Base-by-base conservation (phyloP, 1,140 invertebrate species). In the Microvelia longipes region DNA sequence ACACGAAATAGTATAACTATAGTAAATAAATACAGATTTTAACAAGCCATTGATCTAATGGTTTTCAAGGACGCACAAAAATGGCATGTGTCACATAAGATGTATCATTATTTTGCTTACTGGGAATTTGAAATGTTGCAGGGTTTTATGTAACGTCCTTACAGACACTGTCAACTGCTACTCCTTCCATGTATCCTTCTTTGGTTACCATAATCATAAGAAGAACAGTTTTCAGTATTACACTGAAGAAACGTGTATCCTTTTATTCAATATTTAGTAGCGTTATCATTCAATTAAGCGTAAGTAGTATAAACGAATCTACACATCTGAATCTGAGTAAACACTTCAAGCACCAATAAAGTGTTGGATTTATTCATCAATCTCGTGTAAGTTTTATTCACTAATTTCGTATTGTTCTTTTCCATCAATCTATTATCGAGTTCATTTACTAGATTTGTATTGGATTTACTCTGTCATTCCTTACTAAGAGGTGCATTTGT, bases 401-500 rank as follows among this genome's bases (percentile, higher is more conserved):
- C n/a, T n/a, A n/a, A n/a, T n/a, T n/a, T n/a, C n/a, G 50, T 13
- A 60, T n/a, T n/a, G 50, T 60, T 13, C 13, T 60, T 60, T 60
- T n/a, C n/a, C n/a, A n/a, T n/a, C n/a, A n/a, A n/a, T n/a, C n/a
- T n/a, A n/a, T n/a, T n/a, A n/a, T n/a, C n/a, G n/a, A n/a, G n/a
- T n/a, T n/a, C n/a, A n/a, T n/a, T n/a, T n/a, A n/a, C n/a, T n/a
- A n/a, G n/a, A n/a, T 94, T 96, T 77, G 90, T 96, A 30, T 84
- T 98, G 29, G 96, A 99, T 81, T 82, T 99, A 25, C 96, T 98
- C 80, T 91, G 94, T 5, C 94, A 98, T 77, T 88, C 90, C 1
- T 96, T 90, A 72, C 84, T 95, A 62, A 90, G 91, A 76, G 96
- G 96, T 24, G 88, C 92, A 50, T 98, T 98, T 80, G 88, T 98